These are phyloP conservation scores for Tinea semifulvella DNA, from an alignment of 2,888 invertebrate species.

Conservation along the genomic window DNA sequence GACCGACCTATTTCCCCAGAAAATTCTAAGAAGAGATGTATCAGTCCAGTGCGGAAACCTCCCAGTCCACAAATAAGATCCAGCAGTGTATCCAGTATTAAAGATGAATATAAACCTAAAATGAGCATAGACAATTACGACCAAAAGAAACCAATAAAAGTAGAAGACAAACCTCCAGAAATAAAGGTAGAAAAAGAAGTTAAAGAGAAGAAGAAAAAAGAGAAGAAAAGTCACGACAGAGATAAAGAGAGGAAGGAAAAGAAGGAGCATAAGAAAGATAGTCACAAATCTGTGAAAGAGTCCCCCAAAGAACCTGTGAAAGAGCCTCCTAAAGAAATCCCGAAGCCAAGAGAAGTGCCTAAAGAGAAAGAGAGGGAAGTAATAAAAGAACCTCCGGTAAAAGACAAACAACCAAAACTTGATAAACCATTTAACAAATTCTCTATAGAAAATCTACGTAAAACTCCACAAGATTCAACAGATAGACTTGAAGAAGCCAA, in stretches of 20 bases:
- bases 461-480: slow-evolving; percentile 47
- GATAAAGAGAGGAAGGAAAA: slow-evolving; percentile 69
- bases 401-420: slow-evolving; percentile 45
- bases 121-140: slow-evolving; percentile 34
- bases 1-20: slow-evolving; percentile 53
- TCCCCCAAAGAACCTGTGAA: slow-evolving; percentile 46
- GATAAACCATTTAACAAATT: slow-evolving; percentile 56
- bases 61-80: slow-evolving; percentile 46
- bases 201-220: slow-evolving; percentile 68
- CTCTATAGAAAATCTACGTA: slow-evolving; percentile 56
- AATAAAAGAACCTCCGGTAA: slow-evolving; percentile 26
- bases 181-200: slow-evolving; percentile 61
- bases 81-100: slow-evolving; percentile 50
- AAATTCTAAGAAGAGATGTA: slow-evolving; percentile 41
- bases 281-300: slow-evolving; percentile 48
- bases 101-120: slow-evolving; percentile 53
- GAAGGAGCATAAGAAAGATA: slow-evolving; percentile 68
- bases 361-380: slow-evolving; percentile 40
- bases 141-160: slow-evolving; percentile 38
- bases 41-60: slow-evolving; percentile 42
- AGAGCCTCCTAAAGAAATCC: slow-evolving; percentile 38
- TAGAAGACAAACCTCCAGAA: slow-evolving; percentile 61
- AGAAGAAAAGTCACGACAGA: slow-evolving; percentile 70
- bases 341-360: slow-evolving; percentile 36
- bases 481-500: slow-evolving; percentile 45